Percentiles rank a stretch among this genome's conserved stretches.
phyloP scores from a whole-genome alignment of 2,888 invertebrate genomes.

The Cotesia congregata region DNA sequence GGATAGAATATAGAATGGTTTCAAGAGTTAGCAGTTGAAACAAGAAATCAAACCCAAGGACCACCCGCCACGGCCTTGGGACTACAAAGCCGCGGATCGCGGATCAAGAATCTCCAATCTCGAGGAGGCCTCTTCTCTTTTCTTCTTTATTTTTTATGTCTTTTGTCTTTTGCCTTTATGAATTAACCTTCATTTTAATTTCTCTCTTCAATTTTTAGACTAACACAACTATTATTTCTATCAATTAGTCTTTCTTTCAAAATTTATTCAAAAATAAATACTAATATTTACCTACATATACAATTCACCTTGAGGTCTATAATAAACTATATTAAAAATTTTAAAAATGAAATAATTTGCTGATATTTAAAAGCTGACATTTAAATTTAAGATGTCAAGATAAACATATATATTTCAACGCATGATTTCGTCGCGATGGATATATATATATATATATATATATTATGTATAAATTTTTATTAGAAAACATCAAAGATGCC shows the following conservation, averaged over 20 bases:
- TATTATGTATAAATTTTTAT: neutral
- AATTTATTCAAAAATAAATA: neutral
- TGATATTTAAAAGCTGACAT: too few relatives aligned
- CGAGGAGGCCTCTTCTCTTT: constrained; percentile 70
- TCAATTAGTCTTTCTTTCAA: neutral
- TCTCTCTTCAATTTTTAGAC: constrained; percentile 53
- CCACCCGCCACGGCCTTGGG: constrained; percentile 69
- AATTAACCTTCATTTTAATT: constrained; percentile 68
- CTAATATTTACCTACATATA: too few relatives aligned
- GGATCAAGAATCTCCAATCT: constrained; percentile 41
- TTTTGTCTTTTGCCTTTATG: constrained; percentile 67
- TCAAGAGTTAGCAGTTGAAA: constrained; percentile 59
- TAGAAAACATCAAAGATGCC: neutral
- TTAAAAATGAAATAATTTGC: too few relatives aligned
- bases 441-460: neutral
- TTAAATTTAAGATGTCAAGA: neutral
- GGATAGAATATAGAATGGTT: constrained; percentile 22
- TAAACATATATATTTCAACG: neutral
- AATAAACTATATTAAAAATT: too few relatives aligned
- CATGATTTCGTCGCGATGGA: neutral
- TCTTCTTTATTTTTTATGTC: too few relatives aligned
- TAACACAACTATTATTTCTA: neutral
- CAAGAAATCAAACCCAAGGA: constrained; percentile 70
- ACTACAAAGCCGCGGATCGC: constrained; percentile 60
- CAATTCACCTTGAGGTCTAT: too few relatives aligned